Base-by-base conservation (phyloP, 2,797 vertebrate species). In the Gambusia yucatana region DNA sequence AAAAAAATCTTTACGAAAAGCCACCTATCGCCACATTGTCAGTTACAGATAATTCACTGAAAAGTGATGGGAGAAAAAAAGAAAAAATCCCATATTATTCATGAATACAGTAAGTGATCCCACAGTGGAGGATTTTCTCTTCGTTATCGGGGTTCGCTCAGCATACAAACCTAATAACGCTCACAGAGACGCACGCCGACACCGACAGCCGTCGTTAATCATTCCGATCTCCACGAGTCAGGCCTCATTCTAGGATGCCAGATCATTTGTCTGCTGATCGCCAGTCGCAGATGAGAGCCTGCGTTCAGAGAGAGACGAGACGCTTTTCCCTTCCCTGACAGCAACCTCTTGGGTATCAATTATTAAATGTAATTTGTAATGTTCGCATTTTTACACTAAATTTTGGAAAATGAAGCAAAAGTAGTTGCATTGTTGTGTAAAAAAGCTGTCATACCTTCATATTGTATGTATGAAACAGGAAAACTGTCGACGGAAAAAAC, bases 241-340 rank as follows among this genome's bases (percentile, higher is more conserved):
- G 72, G 20, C 57, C 41, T 72, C 0, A 0, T 0, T 2, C 55
- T 72, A 44, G 36, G 30, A 16, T 69, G 46, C 1, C 0, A 67
- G 30, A 82, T 83, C 69, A 63, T 87, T 74, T 77, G 61, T 91
- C 80, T 80, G 83, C 75, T 57, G 80, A 67, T 84, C 16, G 78
- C 76, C 81, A 79, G 76, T 57, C 72, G 47, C 59, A 73, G n/a
- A 73, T 1, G 8, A 63, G 28, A 48, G 61, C 71, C 50, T 8
- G 59, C 3, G 41, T 47, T 47, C 67, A 63, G 55, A 78, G 67
- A 78, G 67, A 70, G 77, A 89, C 77, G 73, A 82, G 20, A 76
- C 1, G 0, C 72, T 57, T 44, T 16, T 0, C 46, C 5, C 67
- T 71, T 71, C 43, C 76, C 75, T 55, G 13, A 75, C 78, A 65